Base-by-base conservation (phyloP, 2,797 vertebrate species). In the Pogonophryne albipinna region DNA sequence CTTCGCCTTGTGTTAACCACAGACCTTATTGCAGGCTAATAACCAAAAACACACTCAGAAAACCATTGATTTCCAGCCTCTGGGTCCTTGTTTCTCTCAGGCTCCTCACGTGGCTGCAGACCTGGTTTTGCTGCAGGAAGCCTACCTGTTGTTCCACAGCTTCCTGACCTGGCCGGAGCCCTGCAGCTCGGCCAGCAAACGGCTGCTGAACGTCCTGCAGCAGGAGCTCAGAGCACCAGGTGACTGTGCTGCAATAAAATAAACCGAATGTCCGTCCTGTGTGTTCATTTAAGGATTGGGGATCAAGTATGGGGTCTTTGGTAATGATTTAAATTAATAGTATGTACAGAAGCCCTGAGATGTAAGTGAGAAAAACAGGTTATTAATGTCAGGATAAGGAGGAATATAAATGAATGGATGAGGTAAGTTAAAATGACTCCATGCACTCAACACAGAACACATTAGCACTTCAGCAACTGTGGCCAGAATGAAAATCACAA, bases 121-220 rank as follows among this genome's bases (percentile, higher is more conserved):
- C 73, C 94, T 92, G 0, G 84, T 90, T 2, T 85, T 97, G 74
- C 95, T 98, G 59, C 89, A 92, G 83, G 93, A 95, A 55, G 97
- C 97, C 1, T 86, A 93, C 80, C 83, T 84, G 5, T 41, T 95
- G 15, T 98, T 96, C 87, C 95, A 95, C 13, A 72, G 74, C 4
- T 98, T 98, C 90, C 94, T 98, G 71, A 93, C 96, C 17, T 98
- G 97, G 97, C 97, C 97, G 0, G 88, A 96, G 64, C 97, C 97
- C 0, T 98, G 96, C 86, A 95, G 95, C 1, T 89, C 95, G 41
- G 95, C 97, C 82, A 94, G 86, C 71, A 94, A 85, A 44, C 93
- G 94, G 44, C 92, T 98, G 66, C 95, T 98, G 27, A 87, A 85
- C 14, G 85, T 96, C 90, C 96, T 98, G 47, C 90, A 93, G 11